Base-by-base conservation (phyloP, 2,113 vertebrate species). In the Capreolus pygargus region DNA sequence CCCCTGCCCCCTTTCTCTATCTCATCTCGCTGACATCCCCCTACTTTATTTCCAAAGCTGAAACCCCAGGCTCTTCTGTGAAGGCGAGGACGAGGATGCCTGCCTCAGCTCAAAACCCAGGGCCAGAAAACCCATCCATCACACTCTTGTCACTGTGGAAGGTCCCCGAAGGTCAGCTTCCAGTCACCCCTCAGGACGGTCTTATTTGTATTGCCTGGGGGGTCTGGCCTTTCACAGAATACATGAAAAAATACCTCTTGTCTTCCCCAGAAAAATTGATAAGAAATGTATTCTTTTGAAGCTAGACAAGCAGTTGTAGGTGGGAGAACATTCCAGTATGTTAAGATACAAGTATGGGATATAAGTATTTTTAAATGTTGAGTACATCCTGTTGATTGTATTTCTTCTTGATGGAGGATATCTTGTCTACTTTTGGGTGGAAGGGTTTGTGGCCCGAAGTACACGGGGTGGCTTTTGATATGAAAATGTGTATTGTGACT, bases 401-500 rank as follows among this genome's bases (percentile, higher is more conserved):
- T 89, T 87, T 67, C 16, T 45, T 30, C 1, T 39, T 3, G n/a
- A 33, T 27, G 10, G 57, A 36, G 39, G 64, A 13, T 89, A 76
- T 88, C 76, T 95, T 82, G 45, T 79, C 95, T 64, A 82, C 85
- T 85, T 84, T 82, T 14, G 21, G 85, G n/a, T 70, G 67, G 92
- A 88, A 93, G 50, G 83, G 47, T 95, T 89, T 88, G 81, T 86
- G 92, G 47, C 85, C 87, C 1, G 33, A 86, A 89, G 92, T 93
- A 78, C 92, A 30, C 27, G 45, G 67, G 90, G n/a, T 88, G 81
- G 91, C 86, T 94, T 98, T 97, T 95, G 92, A 94, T 82, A 96
- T 92, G 97, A 98, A 96, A 96, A 85, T 95, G 47, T 61, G 74
- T 58, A 76, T 92, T 94, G 82, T 96, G 88, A 50, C 43, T 76